Evolutionary conservation across 2,797 vertebrate species (phyloP).

Genomic region (Aplochiton taeniatus): DNA sequence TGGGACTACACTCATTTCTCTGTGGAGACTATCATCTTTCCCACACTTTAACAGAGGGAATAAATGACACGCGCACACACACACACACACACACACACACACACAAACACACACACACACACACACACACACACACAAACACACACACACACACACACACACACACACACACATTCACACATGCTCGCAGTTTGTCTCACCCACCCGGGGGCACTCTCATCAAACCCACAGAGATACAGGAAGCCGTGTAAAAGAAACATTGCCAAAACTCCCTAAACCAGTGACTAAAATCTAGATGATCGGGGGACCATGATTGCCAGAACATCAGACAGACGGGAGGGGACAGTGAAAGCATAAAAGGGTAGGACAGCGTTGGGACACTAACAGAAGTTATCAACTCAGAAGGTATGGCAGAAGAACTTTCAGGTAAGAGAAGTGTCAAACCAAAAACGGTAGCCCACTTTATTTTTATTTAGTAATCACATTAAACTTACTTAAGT

Average conservation of each 20-base stretch:
- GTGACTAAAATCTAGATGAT: slow-evolving; percentile 9
- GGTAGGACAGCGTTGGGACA: neutral
- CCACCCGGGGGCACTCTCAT: slow-evolving; percentile 37
- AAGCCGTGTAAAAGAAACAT: slow-evolving; percentile 52
- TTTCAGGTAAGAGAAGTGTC: slow-evolving; percentile 16
- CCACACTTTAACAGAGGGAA: neutral
- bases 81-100: slow-evolving; percentile 1
- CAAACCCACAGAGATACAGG: slow-evolving; percentile 66
- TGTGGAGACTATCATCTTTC: no score
- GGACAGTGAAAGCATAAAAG: slow-evolving; percentile 14
- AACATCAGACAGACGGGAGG: slow-evolving; percentile 23
- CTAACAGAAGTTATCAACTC: slow-evolving; percentile 2
- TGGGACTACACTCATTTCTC: no score
- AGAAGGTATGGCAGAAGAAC: slow-evolving; percentile 10
- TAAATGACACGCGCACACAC: no score
- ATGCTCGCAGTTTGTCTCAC: neutral
- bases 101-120: slow-evolving; percentile 2
- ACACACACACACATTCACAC: slow-evolving; percentile 4
- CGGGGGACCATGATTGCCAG: slow-evolving; percentile 24
- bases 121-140: neutral
- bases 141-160: slow-evolving; percentile 1
- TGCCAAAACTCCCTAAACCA: slow-evolving; percentile 34
- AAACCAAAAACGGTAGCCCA: no score
- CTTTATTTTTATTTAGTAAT: neutral
- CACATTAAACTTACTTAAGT: neutral